Percentiles rank a stretch among this genome's conserved stretches.
These are phyloP conservation scores for Cyphomyrmex costatus DNA, from an alignment of 1,140 invertebrate genomes.

Conservation along the genomic window DNA sequence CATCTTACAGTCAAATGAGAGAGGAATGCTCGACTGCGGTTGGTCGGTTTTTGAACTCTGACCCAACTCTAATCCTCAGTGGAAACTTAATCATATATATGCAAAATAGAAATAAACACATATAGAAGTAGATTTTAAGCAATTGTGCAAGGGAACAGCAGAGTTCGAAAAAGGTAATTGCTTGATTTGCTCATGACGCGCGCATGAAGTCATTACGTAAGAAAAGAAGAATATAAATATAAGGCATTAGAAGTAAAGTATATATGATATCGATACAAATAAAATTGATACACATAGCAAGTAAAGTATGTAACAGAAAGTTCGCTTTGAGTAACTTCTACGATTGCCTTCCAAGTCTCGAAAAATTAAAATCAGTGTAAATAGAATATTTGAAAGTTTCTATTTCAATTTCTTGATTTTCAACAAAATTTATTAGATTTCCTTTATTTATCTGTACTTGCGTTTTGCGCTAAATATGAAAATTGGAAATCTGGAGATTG, in stretches of 20 bases:
- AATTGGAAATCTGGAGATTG: constrained; percentile 8
- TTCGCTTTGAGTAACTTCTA: constrained; percentile 11
- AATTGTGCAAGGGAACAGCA: constrained; percentile 58
- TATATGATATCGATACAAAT: neutral
- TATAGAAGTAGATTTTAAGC: constrained; percentile 60
- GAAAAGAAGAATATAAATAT: constrained; percentile 9
- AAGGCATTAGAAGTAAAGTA: constrained; percentile 29
- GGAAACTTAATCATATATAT: too few species aligned
- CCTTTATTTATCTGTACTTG: neutral
- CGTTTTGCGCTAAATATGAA: neutral
- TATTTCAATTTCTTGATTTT: neutral
- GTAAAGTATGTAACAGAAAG: constrained; percentile 13
- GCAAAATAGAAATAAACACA: constrained; percentile 50
- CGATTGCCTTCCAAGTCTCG: neutral
- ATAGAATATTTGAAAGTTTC: neutral
- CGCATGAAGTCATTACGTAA: neutral
- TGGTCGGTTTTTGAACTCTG: too few species aligned
- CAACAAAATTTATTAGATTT: neutral
- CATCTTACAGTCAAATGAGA: too few species aligned
- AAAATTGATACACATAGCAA: neutral
- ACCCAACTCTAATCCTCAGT: too few species aligned
- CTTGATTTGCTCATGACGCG: constrained; percentile 27
- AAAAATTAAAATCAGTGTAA: neutral
- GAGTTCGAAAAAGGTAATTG: constrained; percentile 53
- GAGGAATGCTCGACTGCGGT: too few species aligned